Evolutionary conservation across 2,888 invertebrate genomes (phyloP), one percentile per base, ranked within the genome.

Genomic region (Trachelus tabidus): DNA sequence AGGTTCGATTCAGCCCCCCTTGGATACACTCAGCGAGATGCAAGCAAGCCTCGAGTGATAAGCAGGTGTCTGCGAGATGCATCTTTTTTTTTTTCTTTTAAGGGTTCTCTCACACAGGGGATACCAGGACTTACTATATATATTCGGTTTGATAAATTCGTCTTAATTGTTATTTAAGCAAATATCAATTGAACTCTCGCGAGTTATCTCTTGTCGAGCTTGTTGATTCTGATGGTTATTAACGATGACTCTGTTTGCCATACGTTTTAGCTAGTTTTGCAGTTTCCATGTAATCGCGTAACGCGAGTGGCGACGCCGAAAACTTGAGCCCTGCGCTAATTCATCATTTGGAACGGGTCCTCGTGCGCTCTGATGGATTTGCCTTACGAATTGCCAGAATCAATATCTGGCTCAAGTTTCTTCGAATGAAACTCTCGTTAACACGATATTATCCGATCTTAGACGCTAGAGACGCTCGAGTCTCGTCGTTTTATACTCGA

Each of bases 341-440:
- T 56, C 56, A 56, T 56, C 56, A 9, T 23, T 56, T 9, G 9
- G 56, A 23, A 56, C 77, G 79, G 82, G 81, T 79, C 79, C 83
- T 83, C 78, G 84, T 84, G 79, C 81, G 84, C 80, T 80, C 81
- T 76, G 80, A 78, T 79, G 79, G 81, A 83, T 83, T 85, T 85
- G 81, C 83, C 83, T 78, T 83, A 82, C 83, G 84, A 84, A 83
- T 85, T 83, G 80, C 81, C 81, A 83, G 85, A 86, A 88, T 88
- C 87, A 87, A 88, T 88, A 87, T 83, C 78, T 73, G 30, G 80
- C 76, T 75, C 9, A 23, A 82, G 83, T 84, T 85, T 83, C 81
- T 80, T 80, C 79, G 71, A 79, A 80, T 80, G 77, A 79, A 84
- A 86, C 78, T 81, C 81, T 84, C 82, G 83, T 85, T 85, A 85